These are phyloP conservation scores for Anarrhichthys ocellatus DNA, from an alignment of 2,113 vertebrate species.

Conservation along the genomic window DNA sequence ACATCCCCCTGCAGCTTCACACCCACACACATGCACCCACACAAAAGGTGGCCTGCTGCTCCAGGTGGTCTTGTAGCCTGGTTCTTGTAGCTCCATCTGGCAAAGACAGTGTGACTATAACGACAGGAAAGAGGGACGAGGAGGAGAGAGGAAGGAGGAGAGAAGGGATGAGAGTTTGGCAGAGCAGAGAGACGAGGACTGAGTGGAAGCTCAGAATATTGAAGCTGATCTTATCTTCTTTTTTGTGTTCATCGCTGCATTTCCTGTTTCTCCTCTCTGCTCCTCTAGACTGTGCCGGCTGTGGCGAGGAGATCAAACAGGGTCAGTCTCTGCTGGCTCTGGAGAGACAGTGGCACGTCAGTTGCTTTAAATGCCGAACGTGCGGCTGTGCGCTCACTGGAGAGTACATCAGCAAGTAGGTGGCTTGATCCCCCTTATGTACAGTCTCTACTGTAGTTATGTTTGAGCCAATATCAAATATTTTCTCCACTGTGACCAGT, in stretches of 20 bases:
- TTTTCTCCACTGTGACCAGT: neutral
- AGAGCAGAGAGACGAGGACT: constrained; percentile 22
- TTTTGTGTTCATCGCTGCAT: neutral
- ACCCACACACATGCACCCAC: constrained; percentile 29
- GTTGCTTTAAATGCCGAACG: constrained; percentile 96
- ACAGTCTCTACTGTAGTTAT: neutral
- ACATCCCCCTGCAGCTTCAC: constrained; percentile 9
- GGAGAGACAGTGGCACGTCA: constrained; percentile 98
- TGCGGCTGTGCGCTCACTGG: constrained; percentile 92
- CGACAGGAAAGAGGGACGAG: constrained; percentile 18
- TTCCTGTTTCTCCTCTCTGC: neutral
- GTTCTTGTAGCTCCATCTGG: constrained; percentile 68
- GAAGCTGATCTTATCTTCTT: constrained; percentile 19
- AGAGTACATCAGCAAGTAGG: constrained; percentile 99
- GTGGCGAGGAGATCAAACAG: constrained; percentile 95
- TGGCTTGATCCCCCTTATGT: constrained; percentile 30
- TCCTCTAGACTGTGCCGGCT: constrained; percentile 91
- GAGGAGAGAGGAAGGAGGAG: constrained; percentile 14
- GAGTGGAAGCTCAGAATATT: constrained; percentile 20
- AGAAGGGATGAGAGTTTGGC: constrained; percentile 31
- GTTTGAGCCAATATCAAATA: neutral
- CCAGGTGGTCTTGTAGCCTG: constrained; percentile 51
- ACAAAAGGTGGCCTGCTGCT: constrained; percentile 57
- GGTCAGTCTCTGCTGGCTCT: constrained; percentile 95
- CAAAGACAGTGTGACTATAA: constrained; percentile 30